Evolutionary conservation across 2,888 invertebrate genomes (phyloP).

Genomic region (Sisyra nigra): DNA sequence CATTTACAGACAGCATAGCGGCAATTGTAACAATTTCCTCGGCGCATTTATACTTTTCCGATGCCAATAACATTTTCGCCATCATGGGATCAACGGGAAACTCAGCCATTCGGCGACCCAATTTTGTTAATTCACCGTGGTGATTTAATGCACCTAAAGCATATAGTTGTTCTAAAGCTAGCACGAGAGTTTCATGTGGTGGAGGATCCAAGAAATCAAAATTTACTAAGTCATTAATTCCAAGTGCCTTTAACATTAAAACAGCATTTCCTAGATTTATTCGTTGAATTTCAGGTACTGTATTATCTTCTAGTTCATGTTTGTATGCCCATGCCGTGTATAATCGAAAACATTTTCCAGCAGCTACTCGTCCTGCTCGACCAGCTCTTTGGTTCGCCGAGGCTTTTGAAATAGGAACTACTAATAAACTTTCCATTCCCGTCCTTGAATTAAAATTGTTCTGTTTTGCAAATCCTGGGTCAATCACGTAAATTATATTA

Average conservation of each 20-base stretch:
- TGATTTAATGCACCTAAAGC: conserved; percentile 96
- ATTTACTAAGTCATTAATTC: conserved; percentile 93
- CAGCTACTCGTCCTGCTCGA: conserved; percentile 86
- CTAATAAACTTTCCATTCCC: conserved; percentile 96
- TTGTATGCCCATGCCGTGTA: conserved; percentile 99
- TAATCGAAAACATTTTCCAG: conserved; percentile 94
- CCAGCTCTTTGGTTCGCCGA: conserved; percentile 97
- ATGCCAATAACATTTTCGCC: conserved; percentile 94
- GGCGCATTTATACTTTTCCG: conserved; percentile 94
- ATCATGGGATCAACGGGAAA: conserved; percentile 98
- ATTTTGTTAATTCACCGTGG: conserved; percentile 89
- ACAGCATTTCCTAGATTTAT: conserved; percentile 97
- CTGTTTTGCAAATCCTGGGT: conserved; percentile 99
- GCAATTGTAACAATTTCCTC: conserved; percentile 93
- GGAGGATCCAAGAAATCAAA: conserved; percentile 99
- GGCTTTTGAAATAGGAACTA: conserved; percentile 96
- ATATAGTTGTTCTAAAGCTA: conserved; percentile 93
- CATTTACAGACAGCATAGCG: conserved; percentile 96
- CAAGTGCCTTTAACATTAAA: conserved; percentile 86
- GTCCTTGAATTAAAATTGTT: conserved; percentile 96
- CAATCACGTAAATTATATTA: conserved; percentile 96
- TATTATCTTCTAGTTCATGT: conserved; percentile 95
- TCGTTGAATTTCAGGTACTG: conserved; percentile 95
- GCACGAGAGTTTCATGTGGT: conserved; percentile 78
- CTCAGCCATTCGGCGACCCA: conserved; percentile 97